Conservation (phyloP, 1,140 invertebrate species). For the Drosophila aff. region DNA sequence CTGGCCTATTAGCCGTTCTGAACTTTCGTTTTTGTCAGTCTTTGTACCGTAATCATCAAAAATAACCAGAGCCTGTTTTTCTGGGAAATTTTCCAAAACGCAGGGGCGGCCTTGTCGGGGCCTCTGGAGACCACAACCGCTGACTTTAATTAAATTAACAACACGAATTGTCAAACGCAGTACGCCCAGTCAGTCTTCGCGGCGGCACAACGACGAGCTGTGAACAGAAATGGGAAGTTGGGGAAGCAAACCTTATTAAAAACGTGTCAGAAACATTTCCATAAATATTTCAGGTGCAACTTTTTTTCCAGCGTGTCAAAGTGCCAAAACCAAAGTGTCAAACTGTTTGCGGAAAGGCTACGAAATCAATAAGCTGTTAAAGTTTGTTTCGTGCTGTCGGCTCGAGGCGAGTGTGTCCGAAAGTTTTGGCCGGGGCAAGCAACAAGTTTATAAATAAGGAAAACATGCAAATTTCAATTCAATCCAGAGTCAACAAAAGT, state of each 20-base stretch:
- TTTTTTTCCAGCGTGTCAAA: conserved; percentile 71
- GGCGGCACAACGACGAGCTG: conserved; percentile 35
- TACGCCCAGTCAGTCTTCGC: conserved; percentile 35
- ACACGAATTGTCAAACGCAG: conserved; percentile 76
- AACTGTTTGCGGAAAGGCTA: conserved; percentile 55
- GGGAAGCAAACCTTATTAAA: conserved; percentile 70
- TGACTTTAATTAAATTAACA: conserved; percentile 80
- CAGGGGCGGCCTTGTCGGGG: conserved; percentile 18
- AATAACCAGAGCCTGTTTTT: conserved; percentile 15
- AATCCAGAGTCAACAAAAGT: conserved; percentile 50
- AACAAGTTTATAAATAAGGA: conserved; percentile 64
- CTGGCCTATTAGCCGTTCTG: not conserved
- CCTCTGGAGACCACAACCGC: conserved; percentile 22
- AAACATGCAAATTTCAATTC: conserved; percentile 43
- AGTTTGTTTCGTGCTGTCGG: conserved; percentile 28
- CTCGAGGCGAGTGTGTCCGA: conserved; percentile 3
- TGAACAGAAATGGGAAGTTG: conserved; percentile 8
- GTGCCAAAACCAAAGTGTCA: conserved; percentile 64
- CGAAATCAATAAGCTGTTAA: conserved; percentile 69
- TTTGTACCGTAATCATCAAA: not conserved
- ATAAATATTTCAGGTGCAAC: conserved; percentile 78
- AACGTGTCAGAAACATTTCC: conserved; percentile 82
- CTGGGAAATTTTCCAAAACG: conserved; percentile 27
- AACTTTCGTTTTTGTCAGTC: not conserved
- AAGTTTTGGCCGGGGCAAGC: conserved; percentile 23